Conservation (phyloP, 2,888 invertebrate species). For the Trachelus tabidus region DNA sequence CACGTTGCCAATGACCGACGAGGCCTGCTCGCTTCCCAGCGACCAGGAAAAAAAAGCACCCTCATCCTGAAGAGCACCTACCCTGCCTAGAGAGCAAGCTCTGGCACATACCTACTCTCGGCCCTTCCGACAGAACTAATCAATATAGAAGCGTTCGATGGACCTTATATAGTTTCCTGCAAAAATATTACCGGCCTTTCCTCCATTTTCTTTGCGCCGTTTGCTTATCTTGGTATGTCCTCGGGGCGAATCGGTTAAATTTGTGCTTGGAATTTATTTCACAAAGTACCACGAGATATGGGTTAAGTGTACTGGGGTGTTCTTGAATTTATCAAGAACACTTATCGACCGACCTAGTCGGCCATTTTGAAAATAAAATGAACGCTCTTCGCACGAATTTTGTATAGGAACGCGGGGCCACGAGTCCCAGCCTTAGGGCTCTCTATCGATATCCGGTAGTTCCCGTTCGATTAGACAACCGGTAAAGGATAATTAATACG, state of each 20-base stretch:
- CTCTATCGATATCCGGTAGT: constrained; percentile 33
- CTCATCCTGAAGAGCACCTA: constrained; percentile 36
- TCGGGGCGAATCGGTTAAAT: too few species aligned
- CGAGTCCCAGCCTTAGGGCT: not conserved
- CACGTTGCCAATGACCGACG: constrained; percentile 30
- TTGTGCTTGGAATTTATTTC: too few species aligned
- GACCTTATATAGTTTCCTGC: constrained; percentile 46
- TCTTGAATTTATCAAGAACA: too few species aligned
- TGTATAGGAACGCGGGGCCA: too few species aligned
- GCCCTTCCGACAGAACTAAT: constrained; percentile 49
- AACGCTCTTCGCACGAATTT: too few species aligned
- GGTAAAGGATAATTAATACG: constrained; percentile 40
- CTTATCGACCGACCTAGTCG: too few species aligned
- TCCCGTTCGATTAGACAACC: constrained; percentile 42
- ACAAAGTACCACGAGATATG: too few species aligned
- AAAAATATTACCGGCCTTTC: constrained; percentile 34
- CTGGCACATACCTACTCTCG: constrained; percentile 10
- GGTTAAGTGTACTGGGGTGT: too few species aligned
- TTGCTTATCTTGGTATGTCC: too few species aligned
- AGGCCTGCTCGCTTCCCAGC: constrained; percentile 16
- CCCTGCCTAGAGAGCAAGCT: constrained; percentile 33
- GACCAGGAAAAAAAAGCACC: constrained; percentile 34
- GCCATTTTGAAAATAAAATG: too few species aligned
- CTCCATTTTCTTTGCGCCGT: too few species aligned
- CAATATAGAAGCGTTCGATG: constrained; percentile 52